Percentiles rank a stretch among this genome's conserved stretches.
Conservation (phyloP, 2,888 invertebrate genomes). For the Aspidapion aeneum region DNA sequence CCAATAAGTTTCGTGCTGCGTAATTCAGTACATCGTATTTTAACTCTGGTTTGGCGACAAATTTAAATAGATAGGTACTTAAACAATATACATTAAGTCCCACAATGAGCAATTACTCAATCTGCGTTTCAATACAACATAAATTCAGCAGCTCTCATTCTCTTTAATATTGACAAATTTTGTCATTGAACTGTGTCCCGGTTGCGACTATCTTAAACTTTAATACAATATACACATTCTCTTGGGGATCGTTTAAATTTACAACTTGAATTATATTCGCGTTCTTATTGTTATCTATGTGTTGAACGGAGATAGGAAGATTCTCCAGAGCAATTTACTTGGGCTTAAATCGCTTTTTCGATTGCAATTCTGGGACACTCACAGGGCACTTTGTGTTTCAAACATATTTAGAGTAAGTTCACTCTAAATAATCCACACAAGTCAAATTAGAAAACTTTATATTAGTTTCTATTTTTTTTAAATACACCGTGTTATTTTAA, state of each 20-base stretch:
- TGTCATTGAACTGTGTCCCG: neutral
- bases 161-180: neutral
- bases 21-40: too few relatives aligned
- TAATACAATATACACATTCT: neutral
- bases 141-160: neutral
- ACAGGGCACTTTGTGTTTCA: too few relatives aligned
- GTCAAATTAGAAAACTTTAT: too few relatives aligned
- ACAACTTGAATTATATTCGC: neutral
- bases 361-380: neutral
- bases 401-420: too few relatives aligned
- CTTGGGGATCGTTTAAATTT: neutral
- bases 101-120: neutral
- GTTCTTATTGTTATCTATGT: neutral
- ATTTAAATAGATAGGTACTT: neutral
- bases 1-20: too few relatives aligned
- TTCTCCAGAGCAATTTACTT: neutral
- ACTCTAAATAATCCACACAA: too few relatives aligned
- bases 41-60: too few relatives aligned
- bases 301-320: neutral
- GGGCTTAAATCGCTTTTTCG: neutral
- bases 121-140: neutral
- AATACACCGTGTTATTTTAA: too few relatives aligned
- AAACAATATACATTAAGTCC: neutral
- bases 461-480: too few relatives aligned
- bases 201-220: neutral